Evolutionary conservation across 2,888 invertebrate genomes (phyloP).

Genomic region (Aphidoletes aphidimyza): DNA sequence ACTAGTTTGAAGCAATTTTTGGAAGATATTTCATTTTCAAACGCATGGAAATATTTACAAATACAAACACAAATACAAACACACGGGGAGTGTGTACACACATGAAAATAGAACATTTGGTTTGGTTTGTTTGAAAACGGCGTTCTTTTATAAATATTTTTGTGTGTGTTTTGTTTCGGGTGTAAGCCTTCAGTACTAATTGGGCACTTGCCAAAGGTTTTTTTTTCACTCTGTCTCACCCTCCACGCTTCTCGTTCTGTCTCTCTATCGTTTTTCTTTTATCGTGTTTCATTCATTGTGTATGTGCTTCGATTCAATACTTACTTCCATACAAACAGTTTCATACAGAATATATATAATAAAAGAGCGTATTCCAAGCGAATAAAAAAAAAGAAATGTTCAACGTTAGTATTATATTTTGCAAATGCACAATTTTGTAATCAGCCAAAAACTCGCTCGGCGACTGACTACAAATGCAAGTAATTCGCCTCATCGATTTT

Average conservation of each 20-base stretch:
- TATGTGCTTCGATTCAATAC: conserved; percentile 8
- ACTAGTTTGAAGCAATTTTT: conserved; percentile 3
- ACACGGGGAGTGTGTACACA: background rate
- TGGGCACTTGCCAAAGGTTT: conserved; percentile 49
- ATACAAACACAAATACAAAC: background rate
- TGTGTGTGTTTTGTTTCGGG: too few species aligned
- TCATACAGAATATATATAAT: too few species aligned
- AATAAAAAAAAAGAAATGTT: background rate
- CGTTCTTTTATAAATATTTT: too few species aligned
- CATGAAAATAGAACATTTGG: background rate
- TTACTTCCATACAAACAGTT: background rate
- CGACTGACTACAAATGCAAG: background rate
- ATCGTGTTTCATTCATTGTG: background rate
- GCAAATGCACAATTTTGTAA: background rate
- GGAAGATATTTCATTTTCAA: background rate
- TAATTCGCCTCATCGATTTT: background rate
- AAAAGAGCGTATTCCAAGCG: too few species aligned
- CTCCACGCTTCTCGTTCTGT: too few species aligned
- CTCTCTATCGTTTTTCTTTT: background rate
- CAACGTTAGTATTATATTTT: background rate
- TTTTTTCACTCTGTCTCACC: background rate
- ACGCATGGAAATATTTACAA: background rate
- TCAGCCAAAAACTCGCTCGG: background rate
- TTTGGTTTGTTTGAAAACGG: background rate
- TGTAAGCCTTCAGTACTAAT: conserved; percentile 49